Conservation (phyloP, 2,113 vertebrate species). For the Austrofundulus limnaeus region DNA sequence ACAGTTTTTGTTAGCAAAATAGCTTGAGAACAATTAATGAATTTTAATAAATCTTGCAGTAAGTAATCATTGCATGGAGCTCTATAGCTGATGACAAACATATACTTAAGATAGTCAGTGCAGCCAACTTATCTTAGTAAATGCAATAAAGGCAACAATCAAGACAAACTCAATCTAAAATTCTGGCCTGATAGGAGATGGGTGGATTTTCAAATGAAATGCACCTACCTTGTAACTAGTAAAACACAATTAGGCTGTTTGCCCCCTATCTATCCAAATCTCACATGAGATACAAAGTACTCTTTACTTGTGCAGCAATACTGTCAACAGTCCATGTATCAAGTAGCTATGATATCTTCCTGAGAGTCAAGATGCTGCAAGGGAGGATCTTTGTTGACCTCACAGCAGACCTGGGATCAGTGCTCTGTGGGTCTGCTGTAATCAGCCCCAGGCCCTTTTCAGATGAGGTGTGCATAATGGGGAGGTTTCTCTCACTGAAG, state of each 20-base stretch:
- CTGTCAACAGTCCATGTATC: slow-evolving; percentile 55
- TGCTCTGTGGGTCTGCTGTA: slow-evolving; percentile 30
- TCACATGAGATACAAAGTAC: slow-evolving; percentile 22
- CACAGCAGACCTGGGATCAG: slow-evolving; percentile 63
- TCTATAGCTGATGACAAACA: no score
- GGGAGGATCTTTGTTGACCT: slow-evolving; percentile 60
- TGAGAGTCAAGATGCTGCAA: slow-evolving; percentile 51
- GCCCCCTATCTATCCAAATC: background rate
- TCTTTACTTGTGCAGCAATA: slow-evolving; percentile 25
- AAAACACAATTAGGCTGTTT: background rate
- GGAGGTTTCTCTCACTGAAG: slow-evolving; percentile 80
- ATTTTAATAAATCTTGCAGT: no score
- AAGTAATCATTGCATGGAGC: no score
- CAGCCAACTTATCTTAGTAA: no score
- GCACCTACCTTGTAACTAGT: background rate
- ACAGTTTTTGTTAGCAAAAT: no score
- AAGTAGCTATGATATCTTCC: slow-evolving; percentile 36
- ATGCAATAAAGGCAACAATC: no score
- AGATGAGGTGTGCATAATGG: slow-evolving; percentile 78
- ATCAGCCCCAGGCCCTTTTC: slow-evolving; percentile 65
- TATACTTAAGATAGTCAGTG: no score
- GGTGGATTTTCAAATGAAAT: background rate
- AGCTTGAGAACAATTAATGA: no score
- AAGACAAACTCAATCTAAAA: no score
- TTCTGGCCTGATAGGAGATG: no score